Percentiles rank a stretch among this genome's conserved stretches.
Conservation (phyloP, 2,113 vertebrate species). For the Seriola dumerili region DNA sequence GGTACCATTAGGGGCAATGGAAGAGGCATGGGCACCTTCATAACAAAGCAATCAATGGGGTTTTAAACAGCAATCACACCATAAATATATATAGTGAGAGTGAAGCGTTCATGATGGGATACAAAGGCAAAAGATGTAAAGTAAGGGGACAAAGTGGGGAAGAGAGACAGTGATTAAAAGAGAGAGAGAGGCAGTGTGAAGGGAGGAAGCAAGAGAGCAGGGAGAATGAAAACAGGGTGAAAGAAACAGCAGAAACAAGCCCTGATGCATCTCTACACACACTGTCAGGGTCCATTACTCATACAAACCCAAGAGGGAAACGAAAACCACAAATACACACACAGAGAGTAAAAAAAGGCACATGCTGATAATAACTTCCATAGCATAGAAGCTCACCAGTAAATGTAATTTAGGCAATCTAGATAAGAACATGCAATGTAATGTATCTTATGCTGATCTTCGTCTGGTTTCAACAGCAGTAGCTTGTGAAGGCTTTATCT, state of each 20-base stretch:
- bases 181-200: slow-evolving; percentile 41
- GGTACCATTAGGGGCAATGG: slow-evolving; percentile 90
- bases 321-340: slow-evolving; percentile 8
- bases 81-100: slow-evolving; percentile 81
- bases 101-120: slow-evolving; percentile 77
- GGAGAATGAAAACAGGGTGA: slow-evolving; percentile 54
- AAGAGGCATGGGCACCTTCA: slow-evolving; percentile 90
- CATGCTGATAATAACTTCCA: slow-evolving; percentile 33
- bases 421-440: background rate
- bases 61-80: slow-evolving; percentile 87
- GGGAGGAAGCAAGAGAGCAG: slow-evolving; percentile 29
- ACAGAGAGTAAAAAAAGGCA: background rate
- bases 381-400: background rate
- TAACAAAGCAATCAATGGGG: slow-evolving; percentile 90
- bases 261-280: slow-evolving; percentile 76
- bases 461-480: background rate
- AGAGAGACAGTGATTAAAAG: slow-evolving; percentile 36
- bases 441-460: background rate
- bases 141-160: slow-evolving; percentile 33
- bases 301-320: slow-evolving; percentile 58
- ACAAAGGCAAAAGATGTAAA: slow-evolving; percentile 71
- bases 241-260: slow-evolving; percentile 69
- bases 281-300: slow-evolving; percentile 63
- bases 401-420: slow-evolving; percentile 11
- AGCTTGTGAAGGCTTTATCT: background rate